Conservation (phyloP, 1,140 invertebrate species). For the Chymomyza costata region DNA sequence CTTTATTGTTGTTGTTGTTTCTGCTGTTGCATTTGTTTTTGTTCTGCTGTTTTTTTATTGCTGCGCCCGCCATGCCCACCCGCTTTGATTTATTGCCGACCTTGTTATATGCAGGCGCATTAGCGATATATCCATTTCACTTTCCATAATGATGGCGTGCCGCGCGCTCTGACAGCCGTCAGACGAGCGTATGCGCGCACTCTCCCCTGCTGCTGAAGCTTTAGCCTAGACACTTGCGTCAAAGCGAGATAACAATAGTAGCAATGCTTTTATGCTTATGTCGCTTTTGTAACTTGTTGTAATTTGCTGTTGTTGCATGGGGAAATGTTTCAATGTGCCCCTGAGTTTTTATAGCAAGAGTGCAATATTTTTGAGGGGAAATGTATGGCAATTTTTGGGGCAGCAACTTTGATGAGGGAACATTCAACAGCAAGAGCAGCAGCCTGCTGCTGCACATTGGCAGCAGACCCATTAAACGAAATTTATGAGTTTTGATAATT, state of each 20-base stretch:
- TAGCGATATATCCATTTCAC: conserved; percentile 74
- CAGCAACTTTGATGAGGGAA: conserved; percentile 25
- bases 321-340: conserved; percentile 5
- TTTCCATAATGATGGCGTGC: conserved; percentile 70
- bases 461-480: conserved; percentile 29
- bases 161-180: conserved; percentile 5
- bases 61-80: conserved; percentile 13
- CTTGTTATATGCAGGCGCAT: conserved; percentile 75
- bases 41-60: conserved; percentile 4
- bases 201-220: background rate
- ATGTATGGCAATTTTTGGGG: background rate
- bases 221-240: no score
- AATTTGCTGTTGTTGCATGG: conserved; percentile 8
- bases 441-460: conserved; percentile 30
- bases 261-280: background rate
- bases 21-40: conserved; percentile 1
- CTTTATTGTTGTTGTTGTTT: conserved; percentile 3
- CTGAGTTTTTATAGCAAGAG: conserved; percentile 16
- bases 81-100: conserved; percentile 74
- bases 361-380: conserved; percentile 2
- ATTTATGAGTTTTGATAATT: conserved; percentile 63
- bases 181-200: background rate
- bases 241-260: background rate
- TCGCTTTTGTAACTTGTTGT: conserved; percentile 1
- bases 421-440: conserved; percentile 9